Evolutionary conservation across 1,140 invertebrate genomes (phyloP), one percentile per base, ranked within the genome.

Genomic region (Littorina saxatilis): DNA sequence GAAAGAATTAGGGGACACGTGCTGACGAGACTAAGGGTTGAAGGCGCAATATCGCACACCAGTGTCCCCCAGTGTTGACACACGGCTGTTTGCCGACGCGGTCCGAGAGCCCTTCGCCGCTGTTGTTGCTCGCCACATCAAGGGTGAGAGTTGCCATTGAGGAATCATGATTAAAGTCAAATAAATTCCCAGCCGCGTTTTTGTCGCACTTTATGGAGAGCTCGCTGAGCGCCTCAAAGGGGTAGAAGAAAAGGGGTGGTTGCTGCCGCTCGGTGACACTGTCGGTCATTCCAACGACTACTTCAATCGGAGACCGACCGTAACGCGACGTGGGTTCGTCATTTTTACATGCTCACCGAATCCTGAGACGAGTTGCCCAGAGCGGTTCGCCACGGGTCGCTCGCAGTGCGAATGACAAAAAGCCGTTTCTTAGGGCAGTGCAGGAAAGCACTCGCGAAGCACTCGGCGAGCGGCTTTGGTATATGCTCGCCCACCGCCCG

Each of bases 141-240:
- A 75, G 74, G 55, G 55, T 76, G 74, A 76, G 61, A 58, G 74
- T 78, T 35, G 58, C 55, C 58, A 78, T 78, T 78, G 76, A 78
- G 39, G 58, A 63, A 78, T 58, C 76, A 78, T 66, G 76, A 78
- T 78, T 78, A 78, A 78, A 78, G 55, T 78, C 76, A 78, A 78
- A 66, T 63, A 78, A 78, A 35, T 52, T 40, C 27, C 74, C 74
- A 13, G 55, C 29, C 74, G 74, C 32, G 35, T 58, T 52, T 76
- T 76, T 76, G 74, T 76, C 50, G 47, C 50, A 20, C 43, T 76
- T 76, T 76, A 76, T 76, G 55, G 74, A 73, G 58, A 9, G 20
- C n/a, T 61, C 27, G 58, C 20, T 23, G 58, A 61, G 58, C 58
- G 58, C 20, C n/a, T 61, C 20, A 29, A 61, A 61, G 58, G 7